Evolutionary conservation across 2,797 vertebrate genomes (phyloP).

Genomic region (Typhlichthys eigenmanni): DNA sequence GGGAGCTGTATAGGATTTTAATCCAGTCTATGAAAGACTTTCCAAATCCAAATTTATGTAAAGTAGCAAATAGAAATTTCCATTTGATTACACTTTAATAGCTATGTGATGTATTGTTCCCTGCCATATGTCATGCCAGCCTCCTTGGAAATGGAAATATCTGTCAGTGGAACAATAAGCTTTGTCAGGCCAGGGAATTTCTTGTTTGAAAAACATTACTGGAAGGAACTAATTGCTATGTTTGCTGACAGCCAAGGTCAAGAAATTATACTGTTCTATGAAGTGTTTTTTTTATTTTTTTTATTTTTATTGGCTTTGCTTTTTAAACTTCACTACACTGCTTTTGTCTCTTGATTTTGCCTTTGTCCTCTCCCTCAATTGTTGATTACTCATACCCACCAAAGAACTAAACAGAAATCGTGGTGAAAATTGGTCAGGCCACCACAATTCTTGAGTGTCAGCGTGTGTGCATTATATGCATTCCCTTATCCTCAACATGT

Average conservation of each 20-base stretch:
- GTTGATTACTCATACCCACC: too few species aligned
- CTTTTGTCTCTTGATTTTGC: conserved; percentile 17
- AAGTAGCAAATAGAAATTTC: too few species aligned
- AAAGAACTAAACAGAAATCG: too few species aligned
- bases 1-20: too few species aligned
- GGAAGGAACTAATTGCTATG: conserved; percentile 15
- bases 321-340: not conserved
- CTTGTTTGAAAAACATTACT: conserved; percentile 46
- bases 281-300: not conserved
- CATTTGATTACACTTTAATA: conserved; percentile 50
- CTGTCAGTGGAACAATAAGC: conserved; percentile 42
- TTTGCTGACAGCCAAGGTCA: conserved; percentile 30
- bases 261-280: conserved; percentile 20
- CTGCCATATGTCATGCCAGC: conserved; percentile 37
- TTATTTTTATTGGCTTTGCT: not conserved
- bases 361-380: conserved; percentile 53
- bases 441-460: too few species aligned
- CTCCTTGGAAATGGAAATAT: conserved; percentile 32
- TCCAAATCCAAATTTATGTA: too few species aligned
- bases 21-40: too few species aligned
- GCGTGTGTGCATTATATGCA: too few species aligned
- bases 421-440: too few species aligned
- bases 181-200: conserved; percentile 40
- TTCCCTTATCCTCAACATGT: too few species aligned
- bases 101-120: conserved; percentile 47